These are phyloP conservation scores for Danio rerio DNA, from an alignment of 2,113 vertebrate genomes.

Conservation along the genomic window GRCz12tu NC_133189.1:39374001-39374500, in stretches of 20 bases:
- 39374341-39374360: not conserved
- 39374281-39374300: constrained; percentile 21
- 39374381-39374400: not conserved
- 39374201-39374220: constrained; percentile 30
- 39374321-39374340: not conserved
- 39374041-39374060: constrained; percentile 1
- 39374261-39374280: constrained; percentile 23
- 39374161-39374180: constrained; percentile 31
- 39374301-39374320: constrained; percentile 19
- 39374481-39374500: too few relatives aligned
- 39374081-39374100: constrained; percentile 58
- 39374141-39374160: constrained; percentile 30
- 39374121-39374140: constrained; percentile 75
- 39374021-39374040: not conserved
- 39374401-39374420: not conserved
- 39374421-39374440: too few relatives aligned
- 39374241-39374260: constrained; percentile 41
- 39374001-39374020: constrained; percentile 37
- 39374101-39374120: constrained; percentile 72
- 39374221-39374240: constrained; percentile 5
- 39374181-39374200: not conserved
- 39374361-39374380: not conserved
- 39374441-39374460: too few relatives aligned
- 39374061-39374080: not conserved
- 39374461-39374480: too few relatives aligned